phyloP scores from a whole-genome alignment of 2,797 vertebrate species.

The Cheirogaleus major region DNA sequence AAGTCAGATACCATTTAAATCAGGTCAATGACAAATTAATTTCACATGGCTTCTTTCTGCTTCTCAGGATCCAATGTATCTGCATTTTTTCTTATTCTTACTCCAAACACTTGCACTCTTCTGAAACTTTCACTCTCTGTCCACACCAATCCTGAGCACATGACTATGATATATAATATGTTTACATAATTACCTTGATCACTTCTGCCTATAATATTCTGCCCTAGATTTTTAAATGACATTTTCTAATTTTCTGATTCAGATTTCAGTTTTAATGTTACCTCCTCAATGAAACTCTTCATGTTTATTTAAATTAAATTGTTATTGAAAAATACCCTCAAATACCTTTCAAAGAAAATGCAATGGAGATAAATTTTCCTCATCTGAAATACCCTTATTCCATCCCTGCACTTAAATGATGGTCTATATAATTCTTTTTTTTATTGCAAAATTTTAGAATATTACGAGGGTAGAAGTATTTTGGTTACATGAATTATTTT shows the following conservation, averaged over 20 bases:
- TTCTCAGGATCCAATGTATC: neutral
- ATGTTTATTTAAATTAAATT: neutral
- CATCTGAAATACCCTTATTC: neutral
- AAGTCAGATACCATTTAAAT: neutral
- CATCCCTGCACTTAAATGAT: neutral
- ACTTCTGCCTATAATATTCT: neutral
- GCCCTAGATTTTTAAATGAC: neutral
- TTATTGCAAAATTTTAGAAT: too few species aligned
- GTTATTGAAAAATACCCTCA: neutral
- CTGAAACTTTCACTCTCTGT: neutral
- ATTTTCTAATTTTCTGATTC: neutral
- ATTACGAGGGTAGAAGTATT: accelerated
- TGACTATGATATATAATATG: too few species aligned
- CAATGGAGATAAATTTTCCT: neutral
- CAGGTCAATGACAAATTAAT: neutral
- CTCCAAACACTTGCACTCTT: neutral
- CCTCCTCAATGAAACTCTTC: neutral
- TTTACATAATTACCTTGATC: neutral
- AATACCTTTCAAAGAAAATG: neutral
- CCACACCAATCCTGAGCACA: neutral
- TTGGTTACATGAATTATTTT: too few species aligned
- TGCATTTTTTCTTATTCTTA: neutral
- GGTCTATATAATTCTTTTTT: neutral
- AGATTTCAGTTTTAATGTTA: neutral
- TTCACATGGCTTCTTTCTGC: neutral